Evolutionary conservation across 2,113 vertebrate genomes (phyloP).

Genomic region (Herpetotheres cachinnans): DNA sequence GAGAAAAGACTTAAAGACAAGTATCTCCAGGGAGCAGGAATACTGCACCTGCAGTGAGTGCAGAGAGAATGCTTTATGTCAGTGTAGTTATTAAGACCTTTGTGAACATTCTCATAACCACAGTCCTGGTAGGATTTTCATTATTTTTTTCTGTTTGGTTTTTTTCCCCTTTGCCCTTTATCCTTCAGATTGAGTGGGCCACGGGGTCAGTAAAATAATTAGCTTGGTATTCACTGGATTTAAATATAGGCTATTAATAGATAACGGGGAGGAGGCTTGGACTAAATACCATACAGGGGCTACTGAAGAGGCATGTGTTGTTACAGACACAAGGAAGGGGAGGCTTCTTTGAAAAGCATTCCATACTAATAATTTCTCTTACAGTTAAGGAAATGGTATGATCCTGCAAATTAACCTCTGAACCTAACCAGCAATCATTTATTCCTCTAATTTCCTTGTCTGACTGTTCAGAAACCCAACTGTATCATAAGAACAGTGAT

Average conservation of each 20-base stretch:
- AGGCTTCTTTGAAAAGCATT: background rate
- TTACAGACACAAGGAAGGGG: background rate
- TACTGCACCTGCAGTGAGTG: constrained; percentile 52
- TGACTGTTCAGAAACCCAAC: background rate
- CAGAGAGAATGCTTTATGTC: constrained; percentile 63
- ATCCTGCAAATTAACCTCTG: background rate
- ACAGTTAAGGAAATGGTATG: background rate
- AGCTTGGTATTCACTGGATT: background rate
- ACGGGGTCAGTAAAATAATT: background rate
- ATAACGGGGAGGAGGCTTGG: background rate
- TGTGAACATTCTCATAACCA: background rate
- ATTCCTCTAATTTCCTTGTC: background rate
- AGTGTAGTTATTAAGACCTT: constrained; percentile 25
- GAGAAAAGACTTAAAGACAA: constrained; percentile 27
- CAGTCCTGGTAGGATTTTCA: background rate
- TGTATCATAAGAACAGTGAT: background rate
- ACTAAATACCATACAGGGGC: background rate
- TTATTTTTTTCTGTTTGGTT: background rate
- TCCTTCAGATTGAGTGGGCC: background rate
- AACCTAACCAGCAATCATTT: background rate
- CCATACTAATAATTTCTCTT: background rate
- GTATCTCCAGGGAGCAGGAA: constrained; percentile 27
- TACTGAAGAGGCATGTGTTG: background rate
- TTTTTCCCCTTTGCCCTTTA: background rate
- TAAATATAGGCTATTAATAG: background rate